Evolutionary conservation across 2,888 invertebrate species (phyloP), one percentile per base, ranked within the genome.

Genomic region (Eudemis profundana): DNA sequence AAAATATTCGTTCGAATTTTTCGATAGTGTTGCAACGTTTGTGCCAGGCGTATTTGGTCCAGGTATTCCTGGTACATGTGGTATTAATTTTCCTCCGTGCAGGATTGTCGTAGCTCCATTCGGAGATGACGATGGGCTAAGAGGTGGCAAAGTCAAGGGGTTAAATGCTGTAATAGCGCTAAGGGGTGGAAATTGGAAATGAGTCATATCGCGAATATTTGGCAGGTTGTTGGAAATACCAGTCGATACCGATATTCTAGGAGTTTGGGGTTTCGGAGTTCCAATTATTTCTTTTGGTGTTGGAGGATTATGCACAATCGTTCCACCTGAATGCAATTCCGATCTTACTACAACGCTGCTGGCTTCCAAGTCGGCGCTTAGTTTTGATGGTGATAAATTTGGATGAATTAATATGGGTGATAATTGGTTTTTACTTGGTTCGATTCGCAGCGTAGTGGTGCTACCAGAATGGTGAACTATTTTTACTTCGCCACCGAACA

Each of bases 51-150:
- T 94, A 72, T 95, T 95, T 2, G 97, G 97, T 8, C 97, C 97
- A 0, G 97, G 97, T 85, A 97, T 97, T 12, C 97, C 97, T 4
- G 97, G 97, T 10, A 97, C 97, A 82, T 96, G 95, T 0, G 97
- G 96, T 77, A 97, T 96, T n/a, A 95, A 87, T 82, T 96, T 96
- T 19, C 96, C 96, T 14, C 93, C 94, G 72, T 95, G 94, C 49
- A 94, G 82, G 69, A 95, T 95, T 27, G 93, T 94, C n/a, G 93
- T 90, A 46, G 94, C 93, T 10, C 94, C 94, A 69, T 94, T 93
- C 42, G 94, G 90, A 62, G 90, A 85, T 65, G 82, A 70, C 10
- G 85, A 83, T 44, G 89, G 90, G 72, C 88, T 88, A 23, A 94
- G 79, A 10, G 93, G 93, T 19, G 94, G 94, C 72, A 95, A 83